phyloP scores from a whole-genome alignment of 2,888 invertebrate species.

The Podotricha telesiphe region DNA sequence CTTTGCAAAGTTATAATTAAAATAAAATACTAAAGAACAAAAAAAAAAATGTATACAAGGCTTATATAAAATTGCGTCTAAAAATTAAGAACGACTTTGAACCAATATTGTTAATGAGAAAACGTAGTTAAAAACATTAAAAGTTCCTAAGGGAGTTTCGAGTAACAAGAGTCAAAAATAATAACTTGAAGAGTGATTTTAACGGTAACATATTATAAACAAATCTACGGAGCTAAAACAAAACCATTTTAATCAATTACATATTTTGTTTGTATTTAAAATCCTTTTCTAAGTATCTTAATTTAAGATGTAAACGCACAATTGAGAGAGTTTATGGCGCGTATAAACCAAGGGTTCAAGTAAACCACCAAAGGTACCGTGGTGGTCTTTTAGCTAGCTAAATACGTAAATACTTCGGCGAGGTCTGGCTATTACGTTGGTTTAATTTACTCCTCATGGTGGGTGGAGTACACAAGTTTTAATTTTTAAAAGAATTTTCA shows the following conservation, averaged over 20 bases:
- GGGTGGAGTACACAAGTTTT: slow-evolving; percentile 29
- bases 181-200: slow-evolving; percentile 8
- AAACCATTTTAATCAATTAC: slow-evolving; percentile 4
- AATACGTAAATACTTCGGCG: slow-evolving; percentile 65
- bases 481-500: slow-evolving; percentile 30
- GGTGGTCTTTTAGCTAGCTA: slow-evolving; percentile 69
- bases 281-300: slow-evolving; percentile 34
- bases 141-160: slow-evolving; percentile 2
- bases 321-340: slow-evolving; percentile 55
- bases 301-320: slow-evolving; percentile 51
- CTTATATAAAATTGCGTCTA: background rate
- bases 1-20: background rate
- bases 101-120: slow-evolving; percentile 11
- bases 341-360: slow-evolving; percentile 62
- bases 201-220: slow-evolving; percentile 8
- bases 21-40: too few relatives aligned
- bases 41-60: background rate
- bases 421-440: slow-evolving; percentile 55
- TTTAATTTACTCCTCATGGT: slow-evolving; percentile 63
- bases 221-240: background rate
- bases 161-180: slow-evolving; percentile 16
- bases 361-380: slow-evolving; percentile 64
- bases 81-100: background rate
- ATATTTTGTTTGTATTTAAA: slow-evolving; percentile 26
- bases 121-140: slow-evolving; percentile 14